Conservation (phyloP, 2,113 vertebrate species). For the Pandion haliaetus region DNA sequence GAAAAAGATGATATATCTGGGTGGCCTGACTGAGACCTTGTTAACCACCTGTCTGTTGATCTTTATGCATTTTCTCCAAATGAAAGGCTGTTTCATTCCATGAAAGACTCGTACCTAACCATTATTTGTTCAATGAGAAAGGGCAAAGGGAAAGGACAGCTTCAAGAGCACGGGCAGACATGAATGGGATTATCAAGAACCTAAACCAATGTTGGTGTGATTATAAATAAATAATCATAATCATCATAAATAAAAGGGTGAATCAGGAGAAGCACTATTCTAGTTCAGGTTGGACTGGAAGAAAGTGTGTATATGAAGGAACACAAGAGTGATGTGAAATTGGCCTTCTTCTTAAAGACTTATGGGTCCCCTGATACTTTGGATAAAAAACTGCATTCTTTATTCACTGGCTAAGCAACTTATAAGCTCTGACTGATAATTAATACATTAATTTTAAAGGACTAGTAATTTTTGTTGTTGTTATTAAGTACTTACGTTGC, state of each 20-base stretch:
- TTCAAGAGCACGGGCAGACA: not conserved
- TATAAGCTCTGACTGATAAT: not conserved
- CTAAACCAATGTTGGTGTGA: not conserved
- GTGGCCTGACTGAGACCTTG: not conserved
- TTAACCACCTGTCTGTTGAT: not conserved
- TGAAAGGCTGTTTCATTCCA: not conserved
- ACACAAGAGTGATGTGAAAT: not conserved
- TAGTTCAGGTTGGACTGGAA: not conserved
- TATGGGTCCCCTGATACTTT: not conserved
- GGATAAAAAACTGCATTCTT: not conserved
- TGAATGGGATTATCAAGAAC: not conserved
- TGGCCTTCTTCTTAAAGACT: not conserved
- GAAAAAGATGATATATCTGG: rapidly evolving
- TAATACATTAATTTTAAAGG: not conserved
- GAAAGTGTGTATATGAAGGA: not conserved
- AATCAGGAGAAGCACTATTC: not conserved
- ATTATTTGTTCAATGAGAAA: not conserved
- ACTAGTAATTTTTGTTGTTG: not conserved
- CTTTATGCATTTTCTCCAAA: not conserved
- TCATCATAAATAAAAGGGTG: not conserved
- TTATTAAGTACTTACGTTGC: not conserved
- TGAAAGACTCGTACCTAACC: not conserved
- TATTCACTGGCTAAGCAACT: not conserved
- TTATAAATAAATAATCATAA: not conserved
- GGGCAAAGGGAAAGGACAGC: not conserved